A percentile compares a stretch with the other conserved stretches of the same genome.
Evolutionary conservation across 2,888 invertebrate species (phyloP).

Genomic region (Stomorhina lunata): DNA sequence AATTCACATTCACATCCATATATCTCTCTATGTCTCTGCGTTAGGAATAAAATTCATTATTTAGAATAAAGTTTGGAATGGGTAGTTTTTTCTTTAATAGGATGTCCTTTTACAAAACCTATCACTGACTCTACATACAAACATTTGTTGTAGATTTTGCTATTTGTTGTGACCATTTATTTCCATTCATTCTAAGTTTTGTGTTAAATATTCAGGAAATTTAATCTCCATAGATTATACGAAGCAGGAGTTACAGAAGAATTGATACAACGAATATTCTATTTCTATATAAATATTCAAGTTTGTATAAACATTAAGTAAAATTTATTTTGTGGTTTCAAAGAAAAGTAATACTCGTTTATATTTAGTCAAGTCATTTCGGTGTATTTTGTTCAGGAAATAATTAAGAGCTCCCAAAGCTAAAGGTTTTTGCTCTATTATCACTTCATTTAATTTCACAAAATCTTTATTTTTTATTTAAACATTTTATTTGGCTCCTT

Average conservation of each 20-base stretch:
- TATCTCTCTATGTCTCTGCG: too few relatives aligned
- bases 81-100: neutral
- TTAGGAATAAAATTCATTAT: constrained; percentile 35
- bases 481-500: neutral
- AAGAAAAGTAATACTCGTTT: constrained; percentile 30
- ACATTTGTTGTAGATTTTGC: too few relatives aligned
- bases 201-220: constrained; percentile 52
- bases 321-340: constrained; percentile 48
- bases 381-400: too few relatives aligned
- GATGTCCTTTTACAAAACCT: constrained; percentile 8
- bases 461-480: too few relatives aligned
- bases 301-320: constrained; percentile 17
- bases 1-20: neutral
- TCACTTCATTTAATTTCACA: too few relatives aligned
- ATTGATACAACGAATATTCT: constrained; percentile 1
- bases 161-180: constrained; percentile 13
- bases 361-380: too few relatives aligned
- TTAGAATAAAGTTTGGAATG: neutral
- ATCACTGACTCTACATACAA: too few relatives aligned
- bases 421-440: too few relatives aligned
- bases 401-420: too few relatives aligned
- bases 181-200: constrained; percentile 4
- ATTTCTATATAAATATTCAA: neutral
- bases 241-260: neutral
- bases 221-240: constrained; percentile 51